Percentiles rank a stretch among this genome's conserved stretches.
phyloP scores from a whole-genome alignment of 2,113 vertebrate species.

The Salvator merianae region DNA sequence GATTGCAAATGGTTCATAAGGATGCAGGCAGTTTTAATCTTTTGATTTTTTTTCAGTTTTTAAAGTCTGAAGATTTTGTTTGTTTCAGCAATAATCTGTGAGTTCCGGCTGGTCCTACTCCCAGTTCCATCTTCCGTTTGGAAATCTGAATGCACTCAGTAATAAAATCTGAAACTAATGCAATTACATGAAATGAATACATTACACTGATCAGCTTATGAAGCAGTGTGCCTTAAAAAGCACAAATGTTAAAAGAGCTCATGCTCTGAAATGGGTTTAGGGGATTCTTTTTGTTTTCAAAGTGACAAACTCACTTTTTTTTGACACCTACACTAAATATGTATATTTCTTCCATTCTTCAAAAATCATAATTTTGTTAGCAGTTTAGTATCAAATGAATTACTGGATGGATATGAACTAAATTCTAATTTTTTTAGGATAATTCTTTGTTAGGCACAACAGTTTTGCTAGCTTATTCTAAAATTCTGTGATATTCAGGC shows the following conservation, averaged over 20 bases:
- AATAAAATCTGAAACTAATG: neutral
- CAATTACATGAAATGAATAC: neutral
- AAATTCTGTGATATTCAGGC: slow-evolving; percentile 10
- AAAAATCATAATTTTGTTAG: neutral
- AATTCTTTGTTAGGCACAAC: neutral
- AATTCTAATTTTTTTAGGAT: neutral
- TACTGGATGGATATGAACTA: neutral
- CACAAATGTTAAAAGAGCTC: neutral
- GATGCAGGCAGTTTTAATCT: neutral
- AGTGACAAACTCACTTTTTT: neutral
- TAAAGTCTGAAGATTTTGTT: neutral
- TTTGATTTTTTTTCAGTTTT: neutral
- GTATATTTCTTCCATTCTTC: neutral
- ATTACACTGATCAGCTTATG: neutral
- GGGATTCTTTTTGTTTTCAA: neutral
- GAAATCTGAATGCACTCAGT: neutral
- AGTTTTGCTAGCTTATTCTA: slow-evolving; percentile 24
- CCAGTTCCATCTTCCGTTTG: neutral
- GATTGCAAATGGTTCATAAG: neutral
- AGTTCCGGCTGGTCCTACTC: neutral
- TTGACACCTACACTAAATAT: neutral
- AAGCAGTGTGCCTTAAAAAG: neutral
- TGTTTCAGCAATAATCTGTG: neutral
- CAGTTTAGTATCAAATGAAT: neutral
- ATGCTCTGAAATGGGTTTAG: neutral